phyloP scores from a whole-genome alignment of 2,797 vertebrate species.

The Varecia variegata region DNA sequence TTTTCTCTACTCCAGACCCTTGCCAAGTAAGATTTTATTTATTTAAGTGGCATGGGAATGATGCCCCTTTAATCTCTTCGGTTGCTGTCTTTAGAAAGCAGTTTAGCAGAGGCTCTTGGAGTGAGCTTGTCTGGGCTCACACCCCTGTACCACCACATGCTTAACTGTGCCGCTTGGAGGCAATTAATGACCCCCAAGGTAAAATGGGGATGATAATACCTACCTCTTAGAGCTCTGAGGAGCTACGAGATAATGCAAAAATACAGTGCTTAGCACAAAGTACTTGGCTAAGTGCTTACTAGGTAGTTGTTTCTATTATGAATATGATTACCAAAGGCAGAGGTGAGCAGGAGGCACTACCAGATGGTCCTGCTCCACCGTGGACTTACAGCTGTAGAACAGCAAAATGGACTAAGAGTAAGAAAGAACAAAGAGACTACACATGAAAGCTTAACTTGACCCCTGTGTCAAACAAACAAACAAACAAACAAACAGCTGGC shows the following conservation, averaged over 20 bases:
- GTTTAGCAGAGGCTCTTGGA: not conserved
- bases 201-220: not conserved
- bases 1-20: conserved; percentile 40
- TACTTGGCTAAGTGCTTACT: not conserved
- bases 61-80: not conserved
- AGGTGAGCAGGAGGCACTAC: not conserved
- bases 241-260: not conserved
- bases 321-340: not conserved
- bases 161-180: not conserved
- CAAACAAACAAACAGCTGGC: not conserved
- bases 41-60: not conserved
- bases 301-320: not conserved
- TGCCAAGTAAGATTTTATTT: conserved; percentile 32
- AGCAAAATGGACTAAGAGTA: not conserved
- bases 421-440: not conserved
- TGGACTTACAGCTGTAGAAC: not conserved
- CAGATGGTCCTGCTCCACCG: not conserved
- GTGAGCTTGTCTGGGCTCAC: not conserved
- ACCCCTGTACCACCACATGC: too few species aligned
- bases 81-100: not conserved
- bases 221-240: not conserved
- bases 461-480: too few species aligned
- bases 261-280: not conserved
- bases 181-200: not conserved
- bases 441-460: not conserved